Percentiles rank a stretch among this genome's conserved stretches.
Conservation (phyloP, 2,113 vertebrate genomes). For the Salvelinus fontinalis region DNA sequence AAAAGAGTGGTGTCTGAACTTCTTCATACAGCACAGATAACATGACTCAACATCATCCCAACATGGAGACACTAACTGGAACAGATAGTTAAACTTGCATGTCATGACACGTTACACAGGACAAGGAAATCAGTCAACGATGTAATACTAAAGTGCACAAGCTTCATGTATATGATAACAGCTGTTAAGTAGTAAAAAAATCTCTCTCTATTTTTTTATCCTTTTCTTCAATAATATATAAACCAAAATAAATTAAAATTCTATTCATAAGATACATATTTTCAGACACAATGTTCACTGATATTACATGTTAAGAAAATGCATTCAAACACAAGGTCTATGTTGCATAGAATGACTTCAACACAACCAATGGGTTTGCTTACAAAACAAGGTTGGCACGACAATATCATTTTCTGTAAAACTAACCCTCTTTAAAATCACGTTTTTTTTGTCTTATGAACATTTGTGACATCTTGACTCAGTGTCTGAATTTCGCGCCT, state of each 20-base stretch:
- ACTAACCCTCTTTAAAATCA: slow-evolving; percentile 27
- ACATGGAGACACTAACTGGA: slow-evolving; percentile 52
- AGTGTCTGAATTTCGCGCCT: slow-evolving; percentile 33
- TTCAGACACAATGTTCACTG: slow-evolving; percentile 71
- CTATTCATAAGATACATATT: slow-evolving; percentile 51
- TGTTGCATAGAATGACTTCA: slow-evolving; percentile 97
- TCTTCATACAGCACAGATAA: slow-evolving; percentile 30
- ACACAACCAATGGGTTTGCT: slow-evolving; percentile 79
- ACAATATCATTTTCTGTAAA: slow-evolving; percentile 61
- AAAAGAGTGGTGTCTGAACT: slow-evolving; percentile 42
- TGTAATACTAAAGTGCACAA: slow-evolving; percentile 76
- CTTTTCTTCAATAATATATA: slow-evolving; percentile 69
- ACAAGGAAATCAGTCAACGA: slow-evolving; percentile 49
- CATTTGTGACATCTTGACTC: slow-evolving; percentile 53
- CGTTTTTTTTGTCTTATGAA: slow-evolving; percentile 30
- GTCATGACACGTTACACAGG: slow-evolving; percentile 42
- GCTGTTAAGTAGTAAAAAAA: slow-evolving; percentile 69
- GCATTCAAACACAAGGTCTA: slow-evolving; percentile 76
- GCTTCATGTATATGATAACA: slow-evolving; percentile 66
- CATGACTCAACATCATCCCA: slow-evolving; percentile 44
- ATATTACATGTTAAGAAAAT: slow-evolving; percentile 74
- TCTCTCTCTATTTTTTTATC: slow-evolving; percentile 49
- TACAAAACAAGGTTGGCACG: slow-evolving; percentile 81
- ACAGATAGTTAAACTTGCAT: slow-evolving; percentile 37
- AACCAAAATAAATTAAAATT: slow-evolving; percentile 76